Conservation (phyloP, 2,113 vertebrate genomes). For the cat (Felis catus) region F.catus_Fca126_mat1.0 CM031419.1:190291001-190291500, state of each 20-base stretch:
- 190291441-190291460: background rate
- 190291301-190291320: background rate
- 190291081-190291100: background rate
- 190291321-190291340: background rate
- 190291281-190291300: background rate
- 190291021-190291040: slow-evolving; percentile 46
- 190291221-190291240: background rate
- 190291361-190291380: background rate
- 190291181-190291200: background rate
- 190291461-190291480: background rate
- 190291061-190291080: background rate
- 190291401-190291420: background rate
- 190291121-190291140: background rate
- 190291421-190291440: background rate
- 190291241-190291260: background rate
- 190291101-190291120: background rate
- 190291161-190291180: background rate
- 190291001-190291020: background rate
- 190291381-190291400: background rate
- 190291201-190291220: background rate
- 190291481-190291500: background rate
- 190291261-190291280: background rate
- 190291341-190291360: background rate
- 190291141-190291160: background rate
- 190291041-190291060: background rate